phyloP scores from a whole-genome alignment of 1,140 invertebrate species.

The Triops longicaudatus region DNA sequence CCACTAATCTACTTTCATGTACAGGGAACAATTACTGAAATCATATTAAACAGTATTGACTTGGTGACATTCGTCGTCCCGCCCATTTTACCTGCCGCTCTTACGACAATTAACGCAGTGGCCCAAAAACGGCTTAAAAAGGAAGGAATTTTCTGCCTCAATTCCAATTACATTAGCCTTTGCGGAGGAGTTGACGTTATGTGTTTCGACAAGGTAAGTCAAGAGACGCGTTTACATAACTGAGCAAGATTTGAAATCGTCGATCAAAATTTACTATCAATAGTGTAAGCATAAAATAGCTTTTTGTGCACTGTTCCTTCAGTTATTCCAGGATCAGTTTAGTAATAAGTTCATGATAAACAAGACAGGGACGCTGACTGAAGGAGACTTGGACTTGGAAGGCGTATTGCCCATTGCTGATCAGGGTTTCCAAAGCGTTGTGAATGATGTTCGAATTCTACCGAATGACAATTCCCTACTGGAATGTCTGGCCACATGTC shows the following conservation, averaged over 20 bases:
- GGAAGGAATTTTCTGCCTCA: conserved; percentile 46
- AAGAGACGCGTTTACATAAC: neutral
- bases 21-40: conserved; percentile 34
- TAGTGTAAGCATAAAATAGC: too few relatives aligned
- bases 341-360: conserved; percentile 17
- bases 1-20: neutral
- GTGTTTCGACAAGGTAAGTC: conserved; percentile 49
- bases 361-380: conserved; percentile 40
- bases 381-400: conserved; percentile 37
- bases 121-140: conserved; percentile 45
- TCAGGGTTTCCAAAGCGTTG: conserved; percentile 24
- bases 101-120: conserved; percentile 48
- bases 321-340: too few relatives aligned
- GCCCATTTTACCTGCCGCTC: conserved; percentile 42
- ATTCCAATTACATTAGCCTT: conserved; percentile 45
- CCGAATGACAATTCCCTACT: conserved; percentile 26
- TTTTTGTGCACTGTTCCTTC: too few relatives aligned
- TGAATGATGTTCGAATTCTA: conserved; percentile 30
- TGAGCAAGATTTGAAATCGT: neutral
- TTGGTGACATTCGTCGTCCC: conserved; percentile 40
- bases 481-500: conserved; percentile 35
- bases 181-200: conserved; percentile 46
- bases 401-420: conserved; percentile 33
- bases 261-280: too few relatives aligned
- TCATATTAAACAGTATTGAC: conserved; percentile 39